phyloP scores from a whole-genome alignment of 2,888 invertebrate genomes.

The Parnassius glacialis region DNA sequence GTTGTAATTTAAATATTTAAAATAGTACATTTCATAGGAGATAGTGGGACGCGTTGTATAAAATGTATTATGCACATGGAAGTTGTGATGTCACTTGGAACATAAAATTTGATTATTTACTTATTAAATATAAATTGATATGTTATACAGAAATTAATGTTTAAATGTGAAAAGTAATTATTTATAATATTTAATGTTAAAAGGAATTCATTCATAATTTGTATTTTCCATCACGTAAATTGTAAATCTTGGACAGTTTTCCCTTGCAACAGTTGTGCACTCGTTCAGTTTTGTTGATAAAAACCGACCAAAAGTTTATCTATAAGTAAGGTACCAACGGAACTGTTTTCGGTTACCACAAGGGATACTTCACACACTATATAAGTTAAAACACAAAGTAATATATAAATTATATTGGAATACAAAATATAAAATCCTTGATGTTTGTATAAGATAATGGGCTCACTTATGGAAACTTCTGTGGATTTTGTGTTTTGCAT shows the following conservation, averaged over 20 bases:
- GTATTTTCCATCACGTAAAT: conserved; percentile 29
- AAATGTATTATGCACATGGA: conserved; percentile 26
- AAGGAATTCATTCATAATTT: conserved; percentile 34
- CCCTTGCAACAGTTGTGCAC: conserved; percentile 27
- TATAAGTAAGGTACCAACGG: conserved; percentile 40
- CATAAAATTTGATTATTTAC: conserved; percentile 39
- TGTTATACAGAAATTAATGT: conserved; percentile 40
- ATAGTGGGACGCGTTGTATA: not conserved
- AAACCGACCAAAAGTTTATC: conserved; percentile 61
- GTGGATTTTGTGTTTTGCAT: conserved; percentile 57
- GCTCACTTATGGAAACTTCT: conserved; percentile 60
- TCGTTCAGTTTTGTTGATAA: conserved; percentile 42
- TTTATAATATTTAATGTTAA: conserved; percentile 43
- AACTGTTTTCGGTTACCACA: conserved; percentile 36
- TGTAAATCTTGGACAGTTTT: not conserved
- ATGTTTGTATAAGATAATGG: conserved; percentile 51
- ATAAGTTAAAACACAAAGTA: conserved; percentile 28
- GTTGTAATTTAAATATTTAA: not conserved
- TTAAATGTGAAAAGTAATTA: conserved; percentile 33
- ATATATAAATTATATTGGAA: conserved; percentile 40
- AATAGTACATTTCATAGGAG: not conserved
- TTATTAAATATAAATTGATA: conserved; percentile 42
- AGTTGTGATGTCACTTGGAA: conserved; percentile 63
- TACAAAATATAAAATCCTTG: conserved; percentile 52
- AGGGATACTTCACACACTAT: conserved; percentile 39